Percentiles rank a stretch among this genome's conserved stretches.
phyloP scores from a whole-genome alignment of 1,140 invertebrate species.

The Drosophila azteca region DNA sequence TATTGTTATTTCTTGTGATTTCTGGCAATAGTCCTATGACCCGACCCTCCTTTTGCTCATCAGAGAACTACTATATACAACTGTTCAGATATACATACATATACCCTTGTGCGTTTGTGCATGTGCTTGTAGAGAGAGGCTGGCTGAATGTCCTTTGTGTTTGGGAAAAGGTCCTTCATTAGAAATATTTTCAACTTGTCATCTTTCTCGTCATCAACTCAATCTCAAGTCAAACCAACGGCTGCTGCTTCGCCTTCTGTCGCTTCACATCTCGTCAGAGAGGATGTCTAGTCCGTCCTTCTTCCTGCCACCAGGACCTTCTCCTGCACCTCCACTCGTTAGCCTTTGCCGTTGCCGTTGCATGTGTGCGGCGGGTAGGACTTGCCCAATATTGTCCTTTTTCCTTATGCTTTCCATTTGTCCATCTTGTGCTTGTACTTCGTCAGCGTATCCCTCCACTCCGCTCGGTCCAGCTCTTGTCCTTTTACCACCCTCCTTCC shows the following conservation, averaged over 20 bases:
- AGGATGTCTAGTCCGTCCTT: slow-evolving; percentile 42
- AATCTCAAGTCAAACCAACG: slow-evolving; percentile 79
- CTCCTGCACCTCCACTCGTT: slow-evolving; percentile 3
- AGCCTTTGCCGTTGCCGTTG: slow-evolving; percentile 8
- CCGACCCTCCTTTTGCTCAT: slow-evolving; percentile 3
- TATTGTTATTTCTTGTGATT: slow-evolving; percentile 7
- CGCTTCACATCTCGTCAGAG: slow-evolving; percentile 71
- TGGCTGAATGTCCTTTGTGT: slow-evolving; percentile 62
- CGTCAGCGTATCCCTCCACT: slow-evolving; percentile 25
- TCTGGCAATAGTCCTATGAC: background rate
- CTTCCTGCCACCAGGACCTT: background rate
- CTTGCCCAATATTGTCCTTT: slow-evolving; percentile 80
- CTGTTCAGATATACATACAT: background rate
- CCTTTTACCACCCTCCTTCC: background rate
- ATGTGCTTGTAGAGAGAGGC: slow-evolving; percentile 23
- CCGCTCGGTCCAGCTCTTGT: slow-evolving; percentile 2
- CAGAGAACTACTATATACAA: slow-evolving; percentile 13
- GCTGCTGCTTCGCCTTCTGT: slow-evolving; percentile 66
- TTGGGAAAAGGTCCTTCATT: slow-evolving; percentile 76
- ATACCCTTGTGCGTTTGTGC: slow-evolving; percentile 14
- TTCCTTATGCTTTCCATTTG: slow-evolving; percentile 78
- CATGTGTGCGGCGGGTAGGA: slow-evolving; percentile 41
- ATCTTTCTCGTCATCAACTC: slow-evolving; percentile 81
- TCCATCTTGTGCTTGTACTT: slow-evolving; percentile 73
- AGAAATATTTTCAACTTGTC: slow-evolving; percentile 82